Conservation (phyloP, 2,113 vertebrate genomes). For the Sciurus niger region DNA sequence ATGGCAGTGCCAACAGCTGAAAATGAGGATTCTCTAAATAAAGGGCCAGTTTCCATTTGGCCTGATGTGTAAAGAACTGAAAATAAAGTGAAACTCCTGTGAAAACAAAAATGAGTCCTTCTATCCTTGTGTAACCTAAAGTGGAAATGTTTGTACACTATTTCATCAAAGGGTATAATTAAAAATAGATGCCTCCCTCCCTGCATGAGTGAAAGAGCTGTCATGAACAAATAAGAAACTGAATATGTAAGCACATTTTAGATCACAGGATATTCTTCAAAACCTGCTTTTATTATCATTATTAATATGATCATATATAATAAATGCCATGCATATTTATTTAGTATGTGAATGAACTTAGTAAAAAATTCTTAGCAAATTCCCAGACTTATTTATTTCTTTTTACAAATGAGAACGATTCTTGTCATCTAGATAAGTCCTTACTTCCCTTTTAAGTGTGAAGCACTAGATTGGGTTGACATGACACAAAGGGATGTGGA, state of each 20-base stretch:
- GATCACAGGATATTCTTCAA: neutral
- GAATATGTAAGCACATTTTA: neutral
- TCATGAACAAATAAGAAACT: neutral
- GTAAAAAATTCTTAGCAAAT: neutral
- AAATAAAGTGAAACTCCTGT: constrained; percentile 36
- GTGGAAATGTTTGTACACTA: neutral
- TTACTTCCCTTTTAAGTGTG: neutral
- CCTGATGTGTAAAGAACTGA: constrained; percentile 47
- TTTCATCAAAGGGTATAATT: constrained; percentile 30
- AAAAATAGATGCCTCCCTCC: constrained; percentile 57
- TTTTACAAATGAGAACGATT: neutral
- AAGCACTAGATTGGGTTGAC: neutral
- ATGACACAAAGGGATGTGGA: neutral
- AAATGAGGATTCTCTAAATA: constrained; percentile 77
- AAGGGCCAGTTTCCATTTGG: constrained; percentile 69
- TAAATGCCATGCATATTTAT: neutral
- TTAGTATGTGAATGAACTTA: neutral
- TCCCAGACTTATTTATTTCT: neutral
- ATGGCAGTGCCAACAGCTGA: neutral
- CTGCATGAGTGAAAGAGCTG: neutral
- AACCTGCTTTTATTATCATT: neutral
- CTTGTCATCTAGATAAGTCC: neutral
- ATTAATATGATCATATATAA: constrained; percentile 30
- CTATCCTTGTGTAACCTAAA: neutral
- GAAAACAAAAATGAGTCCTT: constrained; percentile 39